Evolutionary conservation across 2,888 invertebrate genomes (phyloP).

Genomic region (Andrena dorsata): DNA sequence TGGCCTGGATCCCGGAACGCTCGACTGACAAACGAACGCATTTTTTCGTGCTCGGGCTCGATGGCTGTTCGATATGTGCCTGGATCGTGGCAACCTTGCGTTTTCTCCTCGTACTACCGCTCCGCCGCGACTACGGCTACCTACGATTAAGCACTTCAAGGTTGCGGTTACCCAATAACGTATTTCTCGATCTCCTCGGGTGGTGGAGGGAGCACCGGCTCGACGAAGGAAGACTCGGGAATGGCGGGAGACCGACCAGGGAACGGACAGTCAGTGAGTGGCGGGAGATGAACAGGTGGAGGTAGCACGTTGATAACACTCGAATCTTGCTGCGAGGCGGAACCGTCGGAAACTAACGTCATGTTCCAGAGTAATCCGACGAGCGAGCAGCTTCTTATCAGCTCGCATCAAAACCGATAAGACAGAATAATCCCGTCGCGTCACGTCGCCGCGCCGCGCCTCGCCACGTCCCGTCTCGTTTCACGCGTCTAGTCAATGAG

Average conservation of each 20-base stretch:
- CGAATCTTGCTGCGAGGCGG: neutral
- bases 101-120: conserved; percentile 56
- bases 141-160: conserved; percentile 76
- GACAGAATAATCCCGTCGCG: neutral
- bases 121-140: conserved; percentile 63
- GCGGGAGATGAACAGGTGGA: neutral
- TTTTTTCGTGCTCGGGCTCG: conserved; percentile 29
- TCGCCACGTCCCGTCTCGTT: neutral
- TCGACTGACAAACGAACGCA: conserved; percentile 19
- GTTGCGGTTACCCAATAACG: conserved; percentile 78
- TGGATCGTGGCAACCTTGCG: conserved; percentile 55
- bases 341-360: neutral
- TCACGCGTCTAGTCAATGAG: neutral
- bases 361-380: neutral
- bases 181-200: conserved; percentile 49
- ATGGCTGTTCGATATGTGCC: conserved; percentile 20
- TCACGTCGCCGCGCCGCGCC: neutral
- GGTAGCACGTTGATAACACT: neutral
- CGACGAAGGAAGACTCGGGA: conserved; percentile 8
- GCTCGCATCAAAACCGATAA: neutral
- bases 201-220: conserved; percentile 32
- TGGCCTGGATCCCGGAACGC: neutral
- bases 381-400: conserved; percentile 23
- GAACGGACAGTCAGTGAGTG: neutral
- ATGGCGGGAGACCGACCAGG: conserved; percentile 4